Conservation (phyloP, 2,888 invertebrate genomes). For the Reticulitermes lucifugus region DNA sequence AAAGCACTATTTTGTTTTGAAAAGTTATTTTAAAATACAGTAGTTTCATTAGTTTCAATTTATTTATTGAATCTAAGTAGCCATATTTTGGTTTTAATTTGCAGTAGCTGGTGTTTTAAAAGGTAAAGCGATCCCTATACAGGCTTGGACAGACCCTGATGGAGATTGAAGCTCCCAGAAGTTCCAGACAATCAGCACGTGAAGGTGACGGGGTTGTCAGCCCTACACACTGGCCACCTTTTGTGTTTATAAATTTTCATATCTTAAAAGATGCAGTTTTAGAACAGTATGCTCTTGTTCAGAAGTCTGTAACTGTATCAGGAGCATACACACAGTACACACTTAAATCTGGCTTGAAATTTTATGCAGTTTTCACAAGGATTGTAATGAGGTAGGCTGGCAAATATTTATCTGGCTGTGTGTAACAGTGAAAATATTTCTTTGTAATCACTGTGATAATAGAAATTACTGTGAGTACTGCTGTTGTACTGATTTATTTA, state of each 20-base stretch:
- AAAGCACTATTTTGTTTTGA: too few species aligned
- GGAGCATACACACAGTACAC: neutral
- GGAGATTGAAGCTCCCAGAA: too few species aligned
- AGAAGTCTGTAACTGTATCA: neutral
- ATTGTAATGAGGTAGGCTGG: neutral
- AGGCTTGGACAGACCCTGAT: too few species aligned
- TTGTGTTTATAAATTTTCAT: neutral
- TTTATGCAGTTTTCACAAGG: neutral
- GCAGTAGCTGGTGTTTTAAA: too few species aligned
- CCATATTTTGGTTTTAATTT: too few species aligned
- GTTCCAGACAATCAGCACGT: too few species aligned
- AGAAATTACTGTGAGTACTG: conserved; percentile 18
- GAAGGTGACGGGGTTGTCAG: too few species aligned
- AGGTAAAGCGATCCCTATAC: too few species aligned
- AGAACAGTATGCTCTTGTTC: neutral
- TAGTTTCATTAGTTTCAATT: too few species aligned
- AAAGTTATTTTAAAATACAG: too few species aligned
- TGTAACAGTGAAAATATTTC: conserved; percentile 28
- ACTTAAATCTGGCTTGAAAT: neutral
- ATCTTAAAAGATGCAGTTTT: neutral
- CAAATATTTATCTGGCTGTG: conserved; percentile 16
- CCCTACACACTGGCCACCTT: neutral
- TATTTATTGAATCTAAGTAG: too few species aligned
- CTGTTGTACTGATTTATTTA: conserved; percentile 23
- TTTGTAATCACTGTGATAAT: conserved; percentile 47